A percentile compares a stretch with the other conserved stretches of the same genome.
Conservation (phyloP, 2,113 vertebrate genomes). For the Chauna torquata region DNA sequence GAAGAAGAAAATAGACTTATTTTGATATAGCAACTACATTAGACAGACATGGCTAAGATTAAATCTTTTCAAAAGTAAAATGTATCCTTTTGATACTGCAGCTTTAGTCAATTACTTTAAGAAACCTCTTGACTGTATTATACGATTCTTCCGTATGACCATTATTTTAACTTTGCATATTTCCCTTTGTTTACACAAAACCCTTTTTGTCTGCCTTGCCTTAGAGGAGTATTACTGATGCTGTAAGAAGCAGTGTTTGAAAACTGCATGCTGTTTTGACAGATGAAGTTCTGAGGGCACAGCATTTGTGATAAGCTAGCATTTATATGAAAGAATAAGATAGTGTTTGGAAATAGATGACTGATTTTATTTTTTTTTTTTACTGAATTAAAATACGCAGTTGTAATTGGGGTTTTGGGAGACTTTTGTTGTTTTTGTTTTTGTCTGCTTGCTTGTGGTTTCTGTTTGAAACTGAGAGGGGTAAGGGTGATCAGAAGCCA, state of each 20-base stretch:
- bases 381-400: background rate
- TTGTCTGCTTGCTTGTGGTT: background rate
- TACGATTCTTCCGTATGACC: accelerated
- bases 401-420: background rate
- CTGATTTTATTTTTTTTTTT: background rate
- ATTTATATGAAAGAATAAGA: background rate
- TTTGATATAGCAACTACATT: background rate
- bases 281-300: background rate
- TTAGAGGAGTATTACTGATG: background rate
- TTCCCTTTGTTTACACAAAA: background rate
- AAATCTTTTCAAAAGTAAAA: background rate
- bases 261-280: background rate
- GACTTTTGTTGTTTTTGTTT: background rate
- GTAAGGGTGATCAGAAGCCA: background rate
- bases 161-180: background rate
- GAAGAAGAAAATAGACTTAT: background rate
- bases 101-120: background rate
- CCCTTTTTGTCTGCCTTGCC: background rate
- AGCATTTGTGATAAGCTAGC: background rate
- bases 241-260: background rate
- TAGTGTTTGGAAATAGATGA: background rate
- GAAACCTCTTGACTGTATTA: background rate
- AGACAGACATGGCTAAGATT: background rate
- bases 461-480: background rate
- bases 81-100: background rate